Evolutionary conservation across 23 tunicate genomes (phyloP).

Genomic region (Halocynthia roretzi): DNA sequence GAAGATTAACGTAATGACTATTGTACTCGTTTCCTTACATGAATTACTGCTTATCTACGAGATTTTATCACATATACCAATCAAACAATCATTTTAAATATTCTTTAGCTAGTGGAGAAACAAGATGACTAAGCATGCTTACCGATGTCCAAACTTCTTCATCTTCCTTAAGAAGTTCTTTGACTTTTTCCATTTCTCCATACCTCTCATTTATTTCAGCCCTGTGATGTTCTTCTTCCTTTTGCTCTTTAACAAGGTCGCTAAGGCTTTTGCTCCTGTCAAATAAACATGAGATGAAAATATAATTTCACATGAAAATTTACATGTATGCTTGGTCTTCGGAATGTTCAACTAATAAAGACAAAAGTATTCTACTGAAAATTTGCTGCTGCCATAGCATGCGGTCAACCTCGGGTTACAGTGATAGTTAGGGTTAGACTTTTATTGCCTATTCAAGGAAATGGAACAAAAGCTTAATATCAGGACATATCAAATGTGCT

Average conservation of each 20-base stretch:
- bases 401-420: too few relatives aligned
- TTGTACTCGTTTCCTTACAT: neutral
- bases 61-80: neutral
- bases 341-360: too few relatives aligned
- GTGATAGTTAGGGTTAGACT: too few relatives aligned
- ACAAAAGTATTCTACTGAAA: too few relatives aligned
- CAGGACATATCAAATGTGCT: neutral
- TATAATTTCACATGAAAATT: neutral
- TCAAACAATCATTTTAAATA: neutral
- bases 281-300: neutral
- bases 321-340: too few relatives aligned
- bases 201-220: conserved; percentile 57
- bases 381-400: too few relatives aligned
- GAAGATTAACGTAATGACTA: neutral
- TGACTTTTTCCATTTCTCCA: conserved; percentile 79
- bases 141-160: conserved; percentile 91
- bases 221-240: conserved; percentile 46
- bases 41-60: neutral
- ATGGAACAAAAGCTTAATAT: too few relatives aligned
- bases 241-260: conserved; percentile 55
- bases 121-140: neutral
- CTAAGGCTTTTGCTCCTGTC: conserved; percentile 75
- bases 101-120: neutral
- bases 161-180: conserved; percentile 68
- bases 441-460: too few relatives aligned